phyloP scores from a whole-genome alignment of 2,888 invertebrate species.

The Diachrysia chrysitis region DNA sequence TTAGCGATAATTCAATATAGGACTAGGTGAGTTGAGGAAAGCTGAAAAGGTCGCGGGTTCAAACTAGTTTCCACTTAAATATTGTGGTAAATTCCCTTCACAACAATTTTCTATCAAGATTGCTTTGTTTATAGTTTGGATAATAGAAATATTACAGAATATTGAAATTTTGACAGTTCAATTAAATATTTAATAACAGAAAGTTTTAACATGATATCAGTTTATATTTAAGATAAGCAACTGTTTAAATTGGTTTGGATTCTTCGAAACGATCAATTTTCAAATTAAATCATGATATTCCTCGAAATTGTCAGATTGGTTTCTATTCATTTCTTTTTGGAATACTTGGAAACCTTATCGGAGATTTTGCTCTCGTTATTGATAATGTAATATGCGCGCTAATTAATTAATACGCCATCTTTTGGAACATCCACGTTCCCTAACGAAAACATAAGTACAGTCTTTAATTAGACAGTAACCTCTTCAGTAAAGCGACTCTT shows the following conservation, averaged over 20 bases:
- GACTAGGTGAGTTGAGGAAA: constrained; percentile 6
- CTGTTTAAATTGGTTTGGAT: not conserved
- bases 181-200: not conserved
- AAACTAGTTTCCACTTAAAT: constrained; percentile 26
- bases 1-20: constrained; percentile 27
- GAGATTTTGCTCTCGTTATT: not conserved
- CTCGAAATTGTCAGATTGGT: not conserved
- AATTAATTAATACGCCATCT: constrained; percentile 4
- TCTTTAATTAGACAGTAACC: constrained; percentile 91
- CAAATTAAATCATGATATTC: not conserved
- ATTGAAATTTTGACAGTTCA: too few relatives aligned
- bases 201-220: not conserved
- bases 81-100: constrained; percentile 31
- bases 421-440: constrained; percentile 35
- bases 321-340: constrained; percentile 1
- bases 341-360: not conserved
- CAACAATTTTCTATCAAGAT: constrained; percentile 13
- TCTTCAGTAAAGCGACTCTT: constrained; percentile 95
- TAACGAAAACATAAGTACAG: constrained; percentile 72
- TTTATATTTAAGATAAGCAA: not conserved
- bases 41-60: constrained; percentile 20
- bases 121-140: constrained; percentile 2
- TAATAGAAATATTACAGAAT: constrained; percentile 6
- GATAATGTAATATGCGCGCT: not conserved
- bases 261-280: not conserved